Conservation (phyloP, 2,797 vertebrate genomes). For the Tarsius wallacei region DNA sequence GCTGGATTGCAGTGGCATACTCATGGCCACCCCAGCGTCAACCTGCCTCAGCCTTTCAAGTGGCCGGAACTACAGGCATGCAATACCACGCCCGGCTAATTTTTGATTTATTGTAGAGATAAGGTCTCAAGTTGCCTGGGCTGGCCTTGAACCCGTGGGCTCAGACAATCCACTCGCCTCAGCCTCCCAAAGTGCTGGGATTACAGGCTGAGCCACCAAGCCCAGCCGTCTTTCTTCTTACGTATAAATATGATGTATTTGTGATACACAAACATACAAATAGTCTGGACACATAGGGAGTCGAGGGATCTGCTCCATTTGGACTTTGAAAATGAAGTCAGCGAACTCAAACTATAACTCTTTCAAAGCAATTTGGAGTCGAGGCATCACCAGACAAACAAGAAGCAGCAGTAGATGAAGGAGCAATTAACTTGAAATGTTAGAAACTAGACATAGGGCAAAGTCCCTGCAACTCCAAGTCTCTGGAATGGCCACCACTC, state of each 20-base stretch:
- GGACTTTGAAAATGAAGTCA: conserved; percentile 84
- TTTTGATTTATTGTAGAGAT: too few relatives aligned
- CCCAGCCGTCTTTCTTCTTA: conserved; percentile 70
- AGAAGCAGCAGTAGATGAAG: conserved; percentile 59
- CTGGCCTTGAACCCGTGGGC: too few relatives aligned
- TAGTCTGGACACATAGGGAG: neutral
- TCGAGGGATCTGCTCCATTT: neutral
- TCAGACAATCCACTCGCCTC: too few relatives aligned
- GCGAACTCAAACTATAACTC: conserved; percentile 79
- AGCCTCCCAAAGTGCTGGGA: too few relatives aligned
- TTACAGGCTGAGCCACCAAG: too few relatives aligned
- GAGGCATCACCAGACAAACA: conserved; percentile 64
- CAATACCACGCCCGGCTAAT: too few relatives aligned
- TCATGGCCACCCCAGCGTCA: too few relatives aligned
- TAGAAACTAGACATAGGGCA: neutral
- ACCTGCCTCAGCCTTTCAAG: too few relatives aligned
- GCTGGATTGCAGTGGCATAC: too few relatives aligned
- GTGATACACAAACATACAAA: neutral
- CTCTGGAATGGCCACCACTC: neutral
- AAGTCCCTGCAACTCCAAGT: too few relatives aligned
- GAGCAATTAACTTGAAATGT: conserved; percentile 47
- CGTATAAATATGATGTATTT: conserved; percentile 76
- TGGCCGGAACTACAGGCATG: too few relatives aligned
- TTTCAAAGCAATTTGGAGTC: conserved; percentile 74
- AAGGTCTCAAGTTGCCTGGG: too few relatives aligned